phyloP scores from a whole-genome alignment of 2,797 vertebrate species.

The Atherinosoma microstoma region DNA sequence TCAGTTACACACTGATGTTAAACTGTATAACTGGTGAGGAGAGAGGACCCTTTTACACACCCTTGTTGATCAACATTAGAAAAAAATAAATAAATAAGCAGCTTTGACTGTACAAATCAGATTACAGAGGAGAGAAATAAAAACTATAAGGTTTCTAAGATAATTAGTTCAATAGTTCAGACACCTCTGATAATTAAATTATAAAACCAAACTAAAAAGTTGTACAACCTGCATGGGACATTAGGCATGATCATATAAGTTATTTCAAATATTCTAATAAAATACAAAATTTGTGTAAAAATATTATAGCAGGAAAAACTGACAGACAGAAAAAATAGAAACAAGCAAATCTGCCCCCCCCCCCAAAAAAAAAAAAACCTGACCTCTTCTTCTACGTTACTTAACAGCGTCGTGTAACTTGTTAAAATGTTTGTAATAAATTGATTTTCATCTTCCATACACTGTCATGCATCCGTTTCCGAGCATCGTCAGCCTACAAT shows the following conservation, averaged over 20 bases:
- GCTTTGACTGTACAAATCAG: conserved; percentile 1
- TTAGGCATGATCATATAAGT: not conserved
- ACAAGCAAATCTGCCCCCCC: no score
- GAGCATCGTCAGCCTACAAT: not conserved
- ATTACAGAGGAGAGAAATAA: not conserved
- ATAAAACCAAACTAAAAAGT: not conserved
- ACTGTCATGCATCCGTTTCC: not conserved
- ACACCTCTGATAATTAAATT: not conserved
- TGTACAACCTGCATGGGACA: not conserved
- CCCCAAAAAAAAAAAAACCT: no score
- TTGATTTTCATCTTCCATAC: not conserved
- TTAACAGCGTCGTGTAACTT: not conserved
- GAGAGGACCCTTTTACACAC: conserved; percentile 2
- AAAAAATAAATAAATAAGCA: not conserved
- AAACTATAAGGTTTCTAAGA: not conserved
- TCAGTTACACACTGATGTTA: not conserved
- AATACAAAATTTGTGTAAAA: not conserved
- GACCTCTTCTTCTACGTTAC: no score
- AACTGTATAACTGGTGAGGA: conserved; percentile 4
- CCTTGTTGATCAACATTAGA: conserved; percentile 17
- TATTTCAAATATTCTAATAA: no score
- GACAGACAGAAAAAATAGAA: not conserved
- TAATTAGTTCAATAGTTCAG: not conserved
- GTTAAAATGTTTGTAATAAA: not conserved
- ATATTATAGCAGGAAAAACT: not conserved